phyloP scores from a whole-genome alignment of 2,113 vertebrate species.

The Sminthopsis crassicaudata region DNA sequence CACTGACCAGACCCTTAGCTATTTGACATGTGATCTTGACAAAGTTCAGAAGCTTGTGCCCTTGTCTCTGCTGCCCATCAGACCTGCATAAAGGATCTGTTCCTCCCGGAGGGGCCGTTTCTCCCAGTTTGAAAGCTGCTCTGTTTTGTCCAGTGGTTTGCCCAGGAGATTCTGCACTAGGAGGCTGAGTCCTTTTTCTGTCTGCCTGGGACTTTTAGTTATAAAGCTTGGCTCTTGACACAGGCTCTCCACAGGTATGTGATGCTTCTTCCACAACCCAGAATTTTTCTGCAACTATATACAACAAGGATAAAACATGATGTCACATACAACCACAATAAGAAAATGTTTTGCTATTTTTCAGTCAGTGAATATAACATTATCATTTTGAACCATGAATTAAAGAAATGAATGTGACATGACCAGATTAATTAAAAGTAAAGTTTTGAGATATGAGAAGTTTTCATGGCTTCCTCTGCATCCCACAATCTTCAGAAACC shows the following conservation, averaged over 20 bases:
- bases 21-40: background rate
- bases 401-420: background rate
- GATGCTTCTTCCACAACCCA: conserved; percentile 32
- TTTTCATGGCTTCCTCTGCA: background rate
- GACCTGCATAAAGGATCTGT: conserved; percentile 93
- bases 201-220: background rate
- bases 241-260: conserved; percentile 26
- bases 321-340: background rate
- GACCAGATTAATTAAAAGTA: background rate
- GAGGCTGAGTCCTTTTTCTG: conserved; percentile 88
- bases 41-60: background rate
- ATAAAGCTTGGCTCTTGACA: background rate
- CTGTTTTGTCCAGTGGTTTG: conserved; percentile 89
- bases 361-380: background rate
- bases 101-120: conserved; percentile 87
- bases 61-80: background rate
- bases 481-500: background rate
- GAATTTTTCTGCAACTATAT: conserved; percentile 73
- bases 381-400: background rate
- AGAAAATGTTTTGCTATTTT: background rate
- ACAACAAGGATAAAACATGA: background rate
- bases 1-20: background rate
- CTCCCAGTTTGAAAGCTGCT: conserved; percentile 95
- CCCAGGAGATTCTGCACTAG: conserved; percentile 90
- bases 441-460: background rate